Percentiles rank a stretch among this genome's conserved stretches.
phyloP scores from a whole-genome alignment of 2,113 vertebrate species.

The Heterotilapia buettikoferi region DNA sequence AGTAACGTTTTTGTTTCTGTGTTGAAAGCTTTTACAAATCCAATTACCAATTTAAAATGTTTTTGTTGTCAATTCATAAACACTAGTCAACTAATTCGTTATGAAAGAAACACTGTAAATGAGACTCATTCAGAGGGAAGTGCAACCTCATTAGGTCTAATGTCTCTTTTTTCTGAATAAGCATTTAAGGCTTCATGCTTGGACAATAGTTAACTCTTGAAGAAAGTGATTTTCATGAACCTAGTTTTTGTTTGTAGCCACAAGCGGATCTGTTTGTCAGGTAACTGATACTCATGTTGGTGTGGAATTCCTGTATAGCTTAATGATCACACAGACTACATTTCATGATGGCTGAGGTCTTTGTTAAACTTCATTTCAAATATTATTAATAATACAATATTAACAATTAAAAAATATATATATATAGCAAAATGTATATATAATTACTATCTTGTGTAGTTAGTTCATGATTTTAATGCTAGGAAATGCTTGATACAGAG shows the following conservation, averaged over 20 bases:
- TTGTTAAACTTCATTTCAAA: neutral
- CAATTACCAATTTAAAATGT: neutral
- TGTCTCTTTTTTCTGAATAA: neutral
- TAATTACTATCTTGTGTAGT: fast-evolving
- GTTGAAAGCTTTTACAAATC: neutral
- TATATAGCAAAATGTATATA: neutral
- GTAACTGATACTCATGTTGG: neutral
- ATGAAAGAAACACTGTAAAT: neutral
- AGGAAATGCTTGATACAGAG: neutral
- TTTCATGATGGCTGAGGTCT: neutral
- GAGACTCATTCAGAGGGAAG: neutral
- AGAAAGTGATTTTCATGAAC: fast-evolving
- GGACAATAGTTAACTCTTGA: neutral
- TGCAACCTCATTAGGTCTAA: neutral
- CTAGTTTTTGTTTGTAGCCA: neutral
- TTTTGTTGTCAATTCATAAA: neutral
- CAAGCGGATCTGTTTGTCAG: neutral
- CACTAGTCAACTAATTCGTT: neutral
- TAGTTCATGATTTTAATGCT: neutral
- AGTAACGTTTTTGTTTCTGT: neutral
- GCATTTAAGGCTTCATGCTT: neutral
- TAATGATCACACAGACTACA: neutral
- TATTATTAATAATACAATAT: neutral
- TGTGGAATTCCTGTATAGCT: neutral
- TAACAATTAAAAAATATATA: neutral